These are phyloP conservation scores for Creontiades dilutus DNA, from an alignment of 2,888 invertebrate genomes.

Conservation along the genomic window DNA sequence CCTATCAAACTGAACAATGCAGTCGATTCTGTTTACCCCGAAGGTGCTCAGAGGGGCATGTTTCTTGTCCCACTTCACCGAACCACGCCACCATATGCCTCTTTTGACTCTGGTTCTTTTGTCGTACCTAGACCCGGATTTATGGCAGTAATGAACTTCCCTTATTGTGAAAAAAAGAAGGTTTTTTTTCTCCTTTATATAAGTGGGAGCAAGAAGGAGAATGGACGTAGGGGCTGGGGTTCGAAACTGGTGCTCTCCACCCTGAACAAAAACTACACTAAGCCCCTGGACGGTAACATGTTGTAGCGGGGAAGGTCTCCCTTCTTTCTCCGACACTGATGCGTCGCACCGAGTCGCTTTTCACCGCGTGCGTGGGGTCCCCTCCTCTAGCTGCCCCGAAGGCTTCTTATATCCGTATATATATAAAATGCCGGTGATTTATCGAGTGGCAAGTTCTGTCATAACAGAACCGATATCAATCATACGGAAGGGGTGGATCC, in stretches of 20 bases:
- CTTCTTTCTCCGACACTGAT: conserved; percentile 16
- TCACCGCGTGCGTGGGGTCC: conserved; percentile 62
- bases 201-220: background rate
- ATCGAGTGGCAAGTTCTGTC: conserved; percentile 70
- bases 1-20: conserved; percentile 63
- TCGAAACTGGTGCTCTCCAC: conserved; percentile 42
- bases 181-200: background rate
- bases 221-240: conserved; percentile 32
- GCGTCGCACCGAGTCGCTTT: conserved; percentile 34
- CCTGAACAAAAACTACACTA: conserved; percentile 61
- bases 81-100: conserved; percentile 54
- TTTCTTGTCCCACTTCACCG: conserved; percentile 63
- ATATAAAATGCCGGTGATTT: conserved; percentile 60
- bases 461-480: conserved; percentile 69
- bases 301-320: conserved; percentile 37
- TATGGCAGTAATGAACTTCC: conserved; percentile 70
- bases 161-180: conserved; percentile 68
- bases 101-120: conserved; percentile 45
- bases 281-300: conserved; percentile 59
- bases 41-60: conserved; percentile 58
- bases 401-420: conserved; percentile 58
- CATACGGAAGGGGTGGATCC: conserved; percentile 65
- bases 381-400: conserved; percentile 32
- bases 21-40: conserved; percentile 62
- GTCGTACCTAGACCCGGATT: conserved; percentile 62